Percentiles rank a stretch among this genome's conserved stretches.
These are phyloP conservation scores for Xenopus laevis DNA, from an alignment of 2,113 vertebrate genomes.

Conservation along the genomic window DNA sequence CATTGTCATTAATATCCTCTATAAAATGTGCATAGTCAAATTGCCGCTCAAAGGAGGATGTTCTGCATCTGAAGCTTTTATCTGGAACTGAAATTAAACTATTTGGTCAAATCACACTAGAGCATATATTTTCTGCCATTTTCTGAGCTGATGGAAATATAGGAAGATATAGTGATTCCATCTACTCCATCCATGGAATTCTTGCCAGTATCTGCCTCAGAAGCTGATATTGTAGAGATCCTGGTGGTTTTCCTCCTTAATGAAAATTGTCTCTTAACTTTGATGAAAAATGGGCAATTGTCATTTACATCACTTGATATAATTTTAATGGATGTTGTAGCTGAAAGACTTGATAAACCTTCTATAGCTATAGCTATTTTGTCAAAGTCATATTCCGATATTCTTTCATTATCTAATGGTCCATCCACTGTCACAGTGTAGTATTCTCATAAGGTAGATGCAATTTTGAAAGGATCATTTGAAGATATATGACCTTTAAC, in stretches of 20 bases:
- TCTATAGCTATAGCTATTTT: conserved; percentile 69
- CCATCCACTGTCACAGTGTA: conserved; percentile 72
- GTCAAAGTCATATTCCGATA: conserved; percentile 63
- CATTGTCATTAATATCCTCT: conserved; percentile 77
- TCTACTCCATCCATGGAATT: conserved; percentile 68
- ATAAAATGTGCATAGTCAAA: conserved; percentile 70
- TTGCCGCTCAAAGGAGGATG: conserved; percentile 68
- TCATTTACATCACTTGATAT: conserved; percentile 80
- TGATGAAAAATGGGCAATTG: conserved; percentile 59
- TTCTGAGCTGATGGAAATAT: conserved; percentile 68
- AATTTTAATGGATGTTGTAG: conserved; percentile 58
- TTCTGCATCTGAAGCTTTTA: conserved; percentile 75
- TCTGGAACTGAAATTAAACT: conserved; percentile 68
- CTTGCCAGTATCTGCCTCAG: conserved; percentile 66
- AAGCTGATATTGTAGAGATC: conserved; percentile 65
- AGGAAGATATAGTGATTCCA: conserved; percentile 53
- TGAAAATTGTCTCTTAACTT: conserved; percentile 63
- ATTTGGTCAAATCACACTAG: conserved; percentile 74
- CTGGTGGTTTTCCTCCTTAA: conserved; percentile 50
- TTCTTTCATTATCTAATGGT: conserved; percentile 69
- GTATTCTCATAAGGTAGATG: conserved; percentile 73
- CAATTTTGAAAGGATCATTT: conserved; percentile 71
- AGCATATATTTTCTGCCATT: conserved; percentile 70
- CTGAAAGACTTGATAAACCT: conserved; percentile 71
- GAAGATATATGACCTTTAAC: conserved; percentile 60